Evolutionary conservation across 2,113 vertebrate genomes (phyloP).

Genomic region (Alouatta palliata): DNA sequence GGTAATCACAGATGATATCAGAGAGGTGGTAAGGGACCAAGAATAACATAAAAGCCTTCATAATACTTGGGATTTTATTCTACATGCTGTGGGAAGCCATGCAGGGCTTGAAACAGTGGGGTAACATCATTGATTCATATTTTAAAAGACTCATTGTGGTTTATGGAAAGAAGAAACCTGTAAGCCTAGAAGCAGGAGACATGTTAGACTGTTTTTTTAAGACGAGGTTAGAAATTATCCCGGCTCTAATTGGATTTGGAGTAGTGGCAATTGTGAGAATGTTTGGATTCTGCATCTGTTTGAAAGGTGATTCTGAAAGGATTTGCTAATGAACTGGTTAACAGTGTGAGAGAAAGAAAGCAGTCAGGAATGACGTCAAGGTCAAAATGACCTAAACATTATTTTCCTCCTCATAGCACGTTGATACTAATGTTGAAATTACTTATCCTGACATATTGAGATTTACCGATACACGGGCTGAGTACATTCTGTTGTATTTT

Average conservation of each 20-base stretch:
- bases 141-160: neutral
- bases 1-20: neutral
- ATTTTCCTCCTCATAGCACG: neutral
- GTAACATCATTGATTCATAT: neutral
- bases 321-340: neutral
- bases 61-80: neutral
- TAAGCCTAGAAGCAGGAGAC: neutral
- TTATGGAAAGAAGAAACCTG: neutral
- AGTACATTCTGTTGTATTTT: neutral
- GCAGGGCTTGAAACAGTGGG: neutral
- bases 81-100: neutral
- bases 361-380: neutral
- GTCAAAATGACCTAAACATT: neutral
- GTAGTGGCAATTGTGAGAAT: neutral
- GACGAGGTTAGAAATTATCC: neutral
- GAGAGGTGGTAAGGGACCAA: fast-evolving
- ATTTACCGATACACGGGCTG: neutral
- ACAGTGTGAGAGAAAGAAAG: neutral
- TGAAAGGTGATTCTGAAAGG: neutral
- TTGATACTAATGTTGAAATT: neutral
- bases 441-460: neutral
- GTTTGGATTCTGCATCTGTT: neutral
- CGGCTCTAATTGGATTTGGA: neutral
- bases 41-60: fast-evolving
- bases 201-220: neutral